A percentile compares a stretch with the other conserved stretches of the same genome.
phyloP scores from a whole-genome alignment of 2,113 vertebrate species.

The Rhipidura dahli region DNA sequence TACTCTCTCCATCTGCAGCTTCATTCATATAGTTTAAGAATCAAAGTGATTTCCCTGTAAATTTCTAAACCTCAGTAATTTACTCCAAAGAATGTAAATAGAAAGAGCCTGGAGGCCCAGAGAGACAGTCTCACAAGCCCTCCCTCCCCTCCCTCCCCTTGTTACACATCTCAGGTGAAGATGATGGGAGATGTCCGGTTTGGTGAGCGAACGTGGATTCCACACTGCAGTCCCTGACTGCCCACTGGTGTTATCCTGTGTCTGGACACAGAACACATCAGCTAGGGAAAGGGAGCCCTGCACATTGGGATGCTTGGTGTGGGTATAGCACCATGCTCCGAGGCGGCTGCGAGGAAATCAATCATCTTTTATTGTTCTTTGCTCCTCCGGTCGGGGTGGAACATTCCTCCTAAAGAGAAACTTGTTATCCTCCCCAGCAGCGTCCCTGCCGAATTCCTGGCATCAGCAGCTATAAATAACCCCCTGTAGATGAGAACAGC shows the following conservation, averaged over 20 bases:
- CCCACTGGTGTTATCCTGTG: fast-evolving
- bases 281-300: neutral
- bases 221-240: fast-evolving
- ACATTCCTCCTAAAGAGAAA: slow-evolving; percentile 66
- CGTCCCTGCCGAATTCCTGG: slow-evolving; percentile 28
- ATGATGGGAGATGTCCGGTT: fast-evolving
- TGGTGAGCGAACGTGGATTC: fast-evolving
- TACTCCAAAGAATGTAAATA: slow-evolving; percentile 43
- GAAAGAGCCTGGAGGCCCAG: slow-evolving; percentile 48
- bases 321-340: neutral
- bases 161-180: neutral
- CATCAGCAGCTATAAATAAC: slow-evolving; percentile 39
- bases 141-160: neutral
- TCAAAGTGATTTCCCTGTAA: slow-evolving; percentile 47
- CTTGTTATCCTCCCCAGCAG: slow-evolving; percentile 41
- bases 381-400: slow-evolving; percentile 2
- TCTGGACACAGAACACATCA: neutral
- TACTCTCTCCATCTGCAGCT: slow-evolving; percentile 66
- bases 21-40: slow-evolving; percentile 61
- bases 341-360: neutral
- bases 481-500: slow-evolving; percentile 17
- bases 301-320: neutral
- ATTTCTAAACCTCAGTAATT: slow-evolving; percentile 45
- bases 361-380: slow-evolving; percentile 51
- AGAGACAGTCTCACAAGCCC: neutral